These are phyloP conservation scores for Sceloporus undulatus DNA, from an alignment of 2,113 vertebrate species.

Conservation along the genomic window DNA sequence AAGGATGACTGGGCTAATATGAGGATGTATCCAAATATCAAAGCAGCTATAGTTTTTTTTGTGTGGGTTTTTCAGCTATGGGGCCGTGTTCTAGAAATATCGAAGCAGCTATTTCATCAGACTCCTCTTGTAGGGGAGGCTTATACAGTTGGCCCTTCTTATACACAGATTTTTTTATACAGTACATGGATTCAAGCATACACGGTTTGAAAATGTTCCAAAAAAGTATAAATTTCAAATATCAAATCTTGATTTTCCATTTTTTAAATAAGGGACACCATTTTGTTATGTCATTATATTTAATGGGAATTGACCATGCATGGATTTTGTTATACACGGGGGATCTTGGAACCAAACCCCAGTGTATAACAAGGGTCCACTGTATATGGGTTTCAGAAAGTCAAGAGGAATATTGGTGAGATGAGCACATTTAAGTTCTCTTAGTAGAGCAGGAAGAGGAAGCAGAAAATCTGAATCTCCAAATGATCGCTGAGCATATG, in stretches of 20 bases:
- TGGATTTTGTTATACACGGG: no score
- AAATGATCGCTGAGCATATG: constrained; percentile 38
- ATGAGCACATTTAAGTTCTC: constrained; percentile 45
- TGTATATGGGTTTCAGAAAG: constrained; percentile 32
- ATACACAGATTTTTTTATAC: no score
- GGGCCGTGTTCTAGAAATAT: constrained; percentile 29
- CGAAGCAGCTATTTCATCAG: constrained; percentile 25
- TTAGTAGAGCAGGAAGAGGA: constrained; percentile 58
- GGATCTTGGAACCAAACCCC: no score
- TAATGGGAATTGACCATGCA: no score
- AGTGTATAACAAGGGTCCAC: no score
- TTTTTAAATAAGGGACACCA: no score
- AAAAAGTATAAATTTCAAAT: no score
- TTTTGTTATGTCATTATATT: no score
- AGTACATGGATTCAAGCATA: no score
- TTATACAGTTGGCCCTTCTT: constrained; percentile 3
- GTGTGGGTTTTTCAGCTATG: neutral
- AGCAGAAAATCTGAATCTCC: constrained; percentile 48
- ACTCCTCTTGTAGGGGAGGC: constrained; percentile 53
- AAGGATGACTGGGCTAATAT: constrained; percentile 28
- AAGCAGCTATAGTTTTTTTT: neutral
- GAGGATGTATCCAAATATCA: constrained; percentile 31
- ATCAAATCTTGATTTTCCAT: no score
- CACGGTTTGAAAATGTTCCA: no score
- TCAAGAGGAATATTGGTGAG: constrained; percentile 44